Percentiles rank a stretch among this genome's conserved stretches.
These are phyloP conservation scores for Stylophora pistillata DNA, from an alignment of 64 coral and sea anemone genomes.

Conservation along the genomic window DNA sequence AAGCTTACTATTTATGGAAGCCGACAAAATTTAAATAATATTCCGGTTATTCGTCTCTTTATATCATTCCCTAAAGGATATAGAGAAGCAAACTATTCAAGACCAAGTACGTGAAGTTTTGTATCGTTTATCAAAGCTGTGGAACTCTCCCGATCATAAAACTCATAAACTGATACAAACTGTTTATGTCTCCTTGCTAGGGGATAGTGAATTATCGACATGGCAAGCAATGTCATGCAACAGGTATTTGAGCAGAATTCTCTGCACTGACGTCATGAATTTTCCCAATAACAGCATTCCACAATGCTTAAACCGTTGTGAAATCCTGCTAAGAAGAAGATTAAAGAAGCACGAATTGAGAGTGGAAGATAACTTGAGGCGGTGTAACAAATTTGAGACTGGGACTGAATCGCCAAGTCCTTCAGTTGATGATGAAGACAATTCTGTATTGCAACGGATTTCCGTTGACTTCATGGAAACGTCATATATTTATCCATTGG, in stretches of 20 bases:
- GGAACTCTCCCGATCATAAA: neutral
- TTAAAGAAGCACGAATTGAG: neutral
- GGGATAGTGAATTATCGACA: too few relatives aligned
- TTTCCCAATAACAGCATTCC: too few relatives aligned
- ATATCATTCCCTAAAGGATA: too few relatives aligned
- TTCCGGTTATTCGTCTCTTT: too few relatives aligned
- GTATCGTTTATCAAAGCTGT: neutral
- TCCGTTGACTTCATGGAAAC: neutral
- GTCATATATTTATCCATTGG: neutral
- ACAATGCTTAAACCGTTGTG: too few relatives aligned
- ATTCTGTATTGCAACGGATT: neutral
- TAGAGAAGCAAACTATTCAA: too few relatives aligned
- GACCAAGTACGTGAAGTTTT: neutral
- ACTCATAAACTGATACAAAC: neutral
- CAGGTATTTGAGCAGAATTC: neutral
- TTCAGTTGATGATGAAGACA: neutral
- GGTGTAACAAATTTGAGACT: neutral
- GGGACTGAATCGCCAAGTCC: neutral
- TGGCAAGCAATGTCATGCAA: neutral
- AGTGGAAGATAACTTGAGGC: neutral
- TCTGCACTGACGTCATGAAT: neutral
- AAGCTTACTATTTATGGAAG: too few relatives aligned
- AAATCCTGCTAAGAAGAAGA: too few relatives aligned
- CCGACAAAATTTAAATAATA: too few relatives aligned
- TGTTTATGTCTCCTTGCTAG: neutral